These are phyloP conservation scores for Hippocampus guttulatus DNA, from an alignment of 2,113 vertebrate species.

Conservation along the genomic window DNA sequence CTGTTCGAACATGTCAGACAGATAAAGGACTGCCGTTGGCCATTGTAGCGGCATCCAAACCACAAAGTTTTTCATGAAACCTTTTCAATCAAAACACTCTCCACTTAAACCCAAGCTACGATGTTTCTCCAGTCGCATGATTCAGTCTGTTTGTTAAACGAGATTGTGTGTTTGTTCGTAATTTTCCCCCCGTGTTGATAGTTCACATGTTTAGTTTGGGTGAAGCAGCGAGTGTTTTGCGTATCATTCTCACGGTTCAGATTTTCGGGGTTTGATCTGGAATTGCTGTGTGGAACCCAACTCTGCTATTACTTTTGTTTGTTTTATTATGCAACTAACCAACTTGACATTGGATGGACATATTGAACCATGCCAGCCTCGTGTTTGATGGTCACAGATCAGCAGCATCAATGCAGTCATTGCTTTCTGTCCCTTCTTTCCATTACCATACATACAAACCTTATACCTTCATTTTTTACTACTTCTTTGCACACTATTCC, in stretches of 20 bases:
- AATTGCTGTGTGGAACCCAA: background rate
- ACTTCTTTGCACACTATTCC: background rate
- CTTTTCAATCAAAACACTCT: background rate
- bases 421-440: conserved; percentile 11
- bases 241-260: background rate
- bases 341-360: background rate
- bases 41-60: conserved; percentile 2
- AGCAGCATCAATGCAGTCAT: conserved; percentile 22
- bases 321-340: background rate
- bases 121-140: too few species aligned
- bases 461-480: background rate
- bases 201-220: background rate
- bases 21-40: conserved; percentile 10
- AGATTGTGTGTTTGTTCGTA: background rate
- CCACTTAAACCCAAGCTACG: background rate
- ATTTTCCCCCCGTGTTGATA: background rate
- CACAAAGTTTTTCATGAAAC: background rate
- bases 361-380: background rate
- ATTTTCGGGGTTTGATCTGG: too few species aligned
- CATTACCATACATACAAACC: too few species aligned
- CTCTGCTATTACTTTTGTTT: background rate
- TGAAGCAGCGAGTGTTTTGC: background rate
- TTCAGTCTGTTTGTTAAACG: background rate
- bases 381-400: conserved; percentile 10
- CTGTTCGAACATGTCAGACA: conserved; percentile 18